Evolutionary conservation across 2,113 vertebrate genomes (phyloP).

Genomic region (Peromyscus maniculatus): DNA sequence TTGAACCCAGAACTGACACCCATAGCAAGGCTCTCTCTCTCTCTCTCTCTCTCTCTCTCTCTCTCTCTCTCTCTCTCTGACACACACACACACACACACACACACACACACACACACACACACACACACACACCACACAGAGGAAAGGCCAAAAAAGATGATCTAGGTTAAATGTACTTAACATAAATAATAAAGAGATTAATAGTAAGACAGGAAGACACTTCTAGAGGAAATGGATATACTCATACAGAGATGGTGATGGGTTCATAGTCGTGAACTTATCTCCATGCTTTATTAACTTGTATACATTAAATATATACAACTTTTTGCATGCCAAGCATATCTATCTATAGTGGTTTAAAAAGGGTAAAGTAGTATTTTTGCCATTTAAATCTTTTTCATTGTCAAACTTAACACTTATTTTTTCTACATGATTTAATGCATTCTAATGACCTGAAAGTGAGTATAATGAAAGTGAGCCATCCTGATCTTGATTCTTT

Average conservation of each 20-base stretch:
- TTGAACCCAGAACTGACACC: background rate
- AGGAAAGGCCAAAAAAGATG: background rate
- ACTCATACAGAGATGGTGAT: background rate
- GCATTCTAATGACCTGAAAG: background rate
- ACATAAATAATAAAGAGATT: background rate
- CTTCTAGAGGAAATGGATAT: background rate
- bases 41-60: too few relatives aligned
- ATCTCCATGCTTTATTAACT: background rate
- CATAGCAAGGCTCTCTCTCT: background rate
- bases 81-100: background rate
- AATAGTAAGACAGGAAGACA: background rate
- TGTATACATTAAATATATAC: background rate
- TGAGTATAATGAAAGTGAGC: background rate
- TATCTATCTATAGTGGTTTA: background rate
- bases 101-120: background rate
- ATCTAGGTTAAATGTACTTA: background rate
- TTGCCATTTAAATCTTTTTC: background rate
- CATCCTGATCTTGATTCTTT: background rate
- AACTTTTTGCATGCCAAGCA: background rate
- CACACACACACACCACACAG: background rate
- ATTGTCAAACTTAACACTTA: background rate
- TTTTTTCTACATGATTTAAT: background rate
- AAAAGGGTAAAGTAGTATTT: background rate
- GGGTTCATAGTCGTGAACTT: background rate
- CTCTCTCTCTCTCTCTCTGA: too few relatives aligned